Evolutionary conservation across 2,113 vertebrate species (phyloP).

Genomic region (Dissostichus mawsoni): DNA sequence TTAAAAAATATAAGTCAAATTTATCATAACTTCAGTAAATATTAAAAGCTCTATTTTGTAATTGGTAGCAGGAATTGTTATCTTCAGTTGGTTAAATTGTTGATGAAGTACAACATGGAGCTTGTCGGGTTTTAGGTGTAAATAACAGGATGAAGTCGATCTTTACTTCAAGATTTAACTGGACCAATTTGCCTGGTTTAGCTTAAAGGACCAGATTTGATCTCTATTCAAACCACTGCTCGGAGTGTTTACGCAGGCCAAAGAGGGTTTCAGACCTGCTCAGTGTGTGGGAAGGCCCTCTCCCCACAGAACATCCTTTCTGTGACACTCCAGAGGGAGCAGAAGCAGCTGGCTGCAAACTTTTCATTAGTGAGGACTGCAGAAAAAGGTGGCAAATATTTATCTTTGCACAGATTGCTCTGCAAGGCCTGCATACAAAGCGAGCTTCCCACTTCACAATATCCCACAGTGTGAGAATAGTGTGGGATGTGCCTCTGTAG

Average conservation of each 20-base stretch:
- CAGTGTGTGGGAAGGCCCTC: slow-evolving; percentile 10
- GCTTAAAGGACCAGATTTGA: slow-evolving; percentile 34
- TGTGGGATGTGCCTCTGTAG: slow-evolving; percentile 43
- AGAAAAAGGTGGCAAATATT: slow-evolving; percentile 80
- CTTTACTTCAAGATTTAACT: background rate
- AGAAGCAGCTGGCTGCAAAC: slow-evolving; percentile 67
- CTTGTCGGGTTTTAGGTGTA: slow-evolving; percentile 5
- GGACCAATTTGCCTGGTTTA: background rate
- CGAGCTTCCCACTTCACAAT: slow-evolving; percentile 42
- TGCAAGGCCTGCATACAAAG: slow-evolving; percentile 69
- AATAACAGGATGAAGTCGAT: background rate
- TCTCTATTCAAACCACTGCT: slow-evolving; percentile 45
- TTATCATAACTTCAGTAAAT: slow-evolving; percentile 7
- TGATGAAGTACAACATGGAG: slow-evolving; percentile 15
- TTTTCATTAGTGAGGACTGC: slow-evolving; percentile 72
- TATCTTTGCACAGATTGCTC: slow-evolving; percentile 75
- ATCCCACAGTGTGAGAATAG: slow-evolving; percentile 52
- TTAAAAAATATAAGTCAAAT: background rate
- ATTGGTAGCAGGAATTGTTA: background rate
- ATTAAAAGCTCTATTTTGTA: slow-evolving; percentile 20
- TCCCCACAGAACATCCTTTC: slow-evolving; percentile 19
- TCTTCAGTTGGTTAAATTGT: slow-evolving; percentile 22
- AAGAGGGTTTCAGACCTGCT: slow-evolving; percentile 36
- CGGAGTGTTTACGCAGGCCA: slow-evolving; percentile 51
- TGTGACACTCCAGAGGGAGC: slow-evolving; percentile 42